Percentiles rank a stretch among this genome's conserved stretches.
Conservation (phyloP, 2,888 invertebrate species). For the Drosophila cracens region DNA sequence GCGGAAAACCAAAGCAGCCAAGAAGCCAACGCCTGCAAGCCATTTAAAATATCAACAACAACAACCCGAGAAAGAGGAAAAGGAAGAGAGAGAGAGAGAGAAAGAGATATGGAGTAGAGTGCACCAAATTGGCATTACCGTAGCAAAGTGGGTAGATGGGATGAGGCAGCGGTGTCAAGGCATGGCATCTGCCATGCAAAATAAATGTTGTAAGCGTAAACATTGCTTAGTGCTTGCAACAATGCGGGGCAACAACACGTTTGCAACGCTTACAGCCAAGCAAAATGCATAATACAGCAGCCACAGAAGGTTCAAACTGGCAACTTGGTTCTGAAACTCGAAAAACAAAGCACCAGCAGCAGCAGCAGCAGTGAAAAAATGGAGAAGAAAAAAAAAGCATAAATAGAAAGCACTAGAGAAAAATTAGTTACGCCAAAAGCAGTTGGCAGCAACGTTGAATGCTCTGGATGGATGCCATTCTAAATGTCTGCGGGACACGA, state of each 20-base stretch:
- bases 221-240: slow-evolving; percentile 70
- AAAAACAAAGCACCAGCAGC: slow-evolving; percentile 14
- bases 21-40: slow-evolving; percentile 74
- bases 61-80: not conserved
- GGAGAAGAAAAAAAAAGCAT: slow-evolving; percentile 36
- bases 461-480: slow-evolving; percentile 62
- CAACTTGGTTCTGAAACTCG: slow-evolving; percentile 23
- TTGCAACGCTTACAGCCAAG: slow-evolving; percentile 19
- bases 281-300: slow-evolving; percentile 70
- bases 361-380: slow-evolving; percentile 30
- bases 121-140: slow-evolving; percentile 77
- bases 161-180: not conserved
- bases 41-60: slow-evolving; percentile 54
- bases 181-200: slow-evolving; percentile 68
- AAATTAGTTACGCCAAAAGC: slow-evolving; percentile 80
- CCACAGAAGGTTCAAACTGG: slow-evolving; percentile 36
- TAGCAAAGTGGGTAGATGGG: slow-evolving; percentile 33
- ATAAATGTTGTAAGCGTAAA: slow-evolving; percentile 79
- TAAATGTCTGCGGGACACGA: slow-evolving; percentile 78
- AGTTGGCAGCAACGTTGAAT: slow-evolving; percentile 53
- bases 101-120: slow-evolving; percentile 52
- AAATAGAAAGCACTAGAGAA: slow-evolving; percentile 70
- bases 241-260: slow-evolving; percentile 53
- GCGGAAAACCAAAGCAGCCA: slow-evolving; percentile 32
- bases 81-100: not conserved